phyloP scores from a whole-genome alignment of 1,140 invertebrate genomes.

The Nymphalis io region DNA sequence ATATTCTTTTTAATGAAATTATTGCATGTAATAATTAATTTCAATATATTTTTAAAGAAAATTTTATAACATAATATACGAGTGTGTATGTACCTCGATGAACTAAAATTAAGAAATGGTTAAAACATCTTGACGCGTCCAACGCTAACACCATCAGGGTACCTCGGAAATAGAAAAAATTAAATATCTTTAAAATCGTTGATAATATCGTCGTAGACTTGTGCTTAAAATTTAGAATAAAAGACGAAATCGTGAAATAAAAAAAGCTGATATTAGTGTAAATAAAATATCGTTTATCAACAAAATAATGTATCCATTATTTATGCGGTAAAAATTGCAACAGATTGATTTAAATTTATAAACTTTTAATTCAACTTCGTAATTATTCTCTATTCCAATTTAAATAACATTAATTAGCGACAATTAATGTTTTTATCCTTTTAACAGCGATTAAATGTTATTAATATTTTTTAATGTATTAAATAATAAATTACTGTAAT shows the following conservation, averaged over 20 bases:
- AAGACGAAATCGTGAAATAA: conserved; percentile 2
- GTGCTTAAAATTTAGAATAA: conserved; percentile 1
- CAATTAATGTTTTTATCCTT: no score
- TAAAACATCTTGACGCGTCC: neutral
- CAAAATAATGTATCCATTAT: neutral
- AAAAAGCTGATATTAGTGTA: conserved; percentile 9
- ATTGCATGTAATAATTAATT: neutral
- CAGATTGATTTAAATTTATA: no score
- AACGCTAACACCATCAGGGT: conserved; percentile 10
- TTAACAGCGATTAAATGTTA: no score
- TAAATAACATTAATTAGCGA: no score
- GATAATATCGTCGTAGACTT: neutral
- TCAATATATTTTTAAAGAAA: neutral
- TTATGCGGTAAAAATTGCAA: no score
- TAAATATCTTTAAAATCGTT: neutral
- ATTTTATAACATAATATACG: neutral
- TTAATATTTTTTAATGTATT: no score
- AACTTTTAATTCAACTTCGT: no score
- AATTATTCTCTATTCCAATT: no score
- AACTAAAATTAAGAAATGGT: conserved; percentile 6
- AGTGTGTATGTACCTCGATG: neutral
- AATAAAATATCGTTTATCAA: neutral
- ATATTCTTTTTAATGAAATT: no score
- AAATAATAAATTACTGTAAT: no score
- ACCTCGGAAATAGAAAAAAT: conserved; percentile 5